phyloP scores from a whole-genome alignment of 2,113 vertebrate species.

The Sinocyclocheilus maitianheensis region DNA sequence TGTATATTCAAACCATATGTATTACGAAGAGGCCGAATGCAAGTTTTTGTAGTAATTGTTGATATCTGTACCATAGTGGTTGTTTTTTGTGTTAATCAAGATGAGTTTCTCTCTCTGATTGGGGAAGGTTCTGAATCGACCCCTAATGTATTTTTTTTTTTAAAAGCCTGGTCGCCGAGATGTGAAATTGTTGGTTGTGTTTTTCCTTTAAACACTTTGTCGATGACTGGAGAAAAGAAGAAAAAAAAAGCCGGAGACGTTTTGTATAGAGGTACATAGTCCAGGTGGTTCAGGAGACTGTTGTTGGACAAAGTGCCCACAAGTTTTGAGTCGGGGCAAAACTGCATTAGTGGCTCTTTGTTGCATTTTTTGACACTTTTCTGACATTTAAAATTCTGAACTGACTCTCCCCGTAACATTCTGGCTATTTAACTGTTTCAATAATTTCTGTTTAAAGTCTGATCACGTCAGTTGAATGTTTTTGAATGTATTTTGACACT shows the following conservation, averaged over 20 bases:
- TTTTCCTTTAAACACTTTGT: conserved; percentile 3
- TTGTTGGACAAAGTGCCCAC: conserved; percentile 34
- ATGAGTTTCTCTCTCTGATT: conserved; percentile 64
- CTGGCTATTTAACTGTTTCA: conserved; percentile 40
- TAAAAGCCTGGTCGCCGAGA: conserved; percentile 37
- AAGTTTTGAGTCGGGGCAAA: conserved; percentile 23
- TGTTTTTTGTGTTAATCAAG: conserved; percentile 66
- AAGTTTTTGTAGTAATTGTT: conserved; percentile 67
- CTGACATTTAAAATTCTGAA: background rate
- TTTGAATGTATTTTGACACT: conserved; percentile 39
- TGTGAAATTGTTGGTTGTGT: conserved; percentile 31
- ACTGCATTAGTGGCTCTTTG: conserved; percentile 35
- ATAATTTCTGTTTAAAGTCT: background rate
- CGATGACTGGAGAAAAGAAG: conserved; percentile 32
- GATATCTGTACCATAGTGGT: conserved; percentile 73
- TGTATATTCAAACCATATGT: conserved; percentile 65
- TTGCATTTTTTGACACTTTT: background rate
- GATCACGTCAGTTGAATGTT: conserved; percentile 44
- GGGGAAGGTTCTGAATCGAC: conserved; percentile 31
- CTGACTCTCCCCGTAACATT: conserved; percentile 29
- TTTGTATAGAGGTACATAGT: conserved; percentile 20
- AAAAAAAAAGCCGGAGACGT: background rate
- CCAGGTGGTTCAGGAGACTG: conserved; percentile 42
- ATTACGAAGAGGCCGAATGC: conserved; percentile 70
- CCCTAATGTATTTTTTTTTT: conserved; percentile 14